Evolutionary conservation across 2,797 vertebrate genomes (phyloP), one percentile per base, ranked within the genome.

Genomic region (Pelochelys cantorii): DNA sequence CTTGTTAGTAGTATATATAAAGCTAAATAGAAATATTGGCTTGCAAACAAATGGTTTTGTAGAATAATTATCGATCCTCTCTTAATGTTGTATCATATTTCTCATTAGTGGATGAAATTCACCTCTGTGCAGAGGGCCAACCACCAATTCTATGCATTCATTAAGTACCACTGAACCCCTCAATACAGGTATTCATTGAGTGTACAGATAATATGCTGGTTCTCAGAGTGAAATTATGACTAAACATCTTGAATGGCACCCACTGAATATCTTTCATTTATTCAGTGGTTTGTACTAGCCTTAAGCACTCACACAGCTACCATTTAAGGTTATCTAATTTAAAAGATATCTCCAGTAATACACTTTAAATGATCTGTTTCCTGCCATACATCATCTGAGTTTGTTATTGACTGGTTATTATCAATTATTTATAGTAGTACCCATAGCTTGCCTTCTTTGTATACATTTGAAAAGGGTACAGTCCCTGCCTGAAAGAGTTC

Each of bases 21-120:
- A 90, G 89, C 82, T 55, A 88, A 89, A 92, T 2, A 95, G 93
- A 88, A 93, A 92, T 4, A 54, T 0, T 94, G 81, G 60, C 83
- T 93, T 89, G 54, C 68, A 87, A 81, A 85, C 79, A 91, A 91
- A 92, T 27, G n/a, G 18, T 81, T 95, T 90, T 95, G 93, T 93
- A 92, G 89, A 83, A 29, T 81, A 85, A 84, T 79, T 86, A 84
- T 11, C 81, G 37, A 85, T 91, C 60, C 87, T 75, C 78, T 92
- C 65, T 85, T 85, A 56, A 80, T 81, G 7, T 88, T 90, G 68
- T 57, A 79, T 14, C 31, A 5, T 3, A 18, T 79, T 95, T 93
- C 79, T 84, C 56, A 71, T 31, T 37, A 79, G 25, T 11, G 48
- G 88, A 52, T 79, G n/a, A 29, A 52, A 25, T n/a, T 88, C 54